Evolutionary conservation across 2,888 invertebrate genomes (phyloP), one percentile per base, ranked within the genome.

Genomic region (Pecten maximus): DNA sequence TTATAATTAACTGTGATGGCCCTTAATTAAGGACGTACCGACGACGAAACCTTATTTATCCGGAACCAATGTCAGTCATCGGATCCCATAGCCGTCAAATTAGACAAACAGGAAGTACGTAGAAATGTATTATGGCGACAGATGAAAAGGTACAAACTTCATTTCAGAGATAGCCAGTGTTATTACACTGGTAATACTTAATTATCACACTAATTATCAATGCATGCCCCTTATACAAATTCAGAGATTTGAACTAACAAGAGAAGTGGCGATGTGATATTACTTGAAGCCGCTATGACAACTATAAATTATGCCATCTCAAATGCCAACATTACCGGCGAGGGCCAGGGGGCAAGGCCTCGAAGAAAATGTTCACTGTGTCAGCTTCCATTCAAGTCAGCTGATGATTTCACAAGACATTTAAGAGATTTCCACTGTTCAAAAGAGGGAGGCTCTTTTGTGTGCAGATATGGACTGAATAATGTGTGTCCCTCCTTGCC

Each of bases 391-490:
- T 96, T 96, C 93, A 96, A 96, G 91, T 96, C 96, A 3, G 95
- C 96, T 3, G 91, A 94, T 90, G 96, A 97, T 88, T 97, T 97
- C 97, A 97, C 91, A 97, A 98, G 98, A 94, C 98, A 98, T 96
- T 97, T 98, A 93, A 97, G 98, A 95, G 98, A 98, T 90, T 97
- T 98, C 91, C 98, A 98, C 96, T 98, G 98, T 96, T 98, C 98
- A 40, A 98, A 98, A 95, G 98, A 98, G 97, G 98, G 98, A 90
- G 98, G 98, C 44, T 98, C 98, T 35, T 98, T 98, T 96, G 98
- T 98, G 23, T 98, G 98, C 96, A 98, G 98, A 95, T 99, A 98
- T 97, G 99, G 98, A 87, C 98, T 98, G 96, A 98, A 98, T 97
- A 98, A 98, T 90, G 98, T 98, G 88, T 99, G 99, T 96, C 98